Conservation (phyloP, 2,113 vertebrate genomes). For the Phylloscopus trochiloides region DNA sequence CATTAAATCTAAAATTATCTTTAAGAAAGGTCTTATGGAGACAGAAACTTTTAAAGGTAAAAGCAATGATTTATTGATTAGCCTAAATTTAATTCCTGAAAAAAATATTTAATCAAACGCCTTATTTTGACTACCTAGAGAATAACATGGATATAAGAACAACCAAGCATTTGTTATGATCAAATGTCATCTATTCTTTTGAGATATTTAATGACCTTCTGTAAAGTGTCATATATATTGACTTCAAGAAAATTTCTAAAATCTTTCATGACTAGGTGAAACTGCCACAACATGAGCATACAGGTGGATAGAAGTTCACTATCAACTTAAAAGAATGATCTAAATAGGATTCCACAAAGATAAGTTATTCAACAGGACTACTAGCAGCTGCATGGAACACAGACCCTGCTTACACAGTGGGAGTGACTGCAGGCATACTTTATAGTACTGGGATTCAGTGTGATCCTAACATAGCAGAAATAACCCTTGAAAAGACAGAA, state of each 20-base stretch:
- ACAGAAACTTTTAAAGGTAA: background rate
- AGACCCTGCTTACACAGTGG: background rate
- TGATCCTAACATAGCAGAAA: background rate
- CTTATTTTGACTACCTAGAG: background rate
- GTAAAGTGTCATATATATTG: background rate
- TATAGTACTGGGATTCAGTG: background rate
- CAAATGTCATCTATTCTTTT: background rate
- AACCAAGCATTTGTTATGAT: background rate
- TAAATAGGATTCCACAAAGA: background rate
- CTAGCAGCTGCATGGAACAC: background rate
- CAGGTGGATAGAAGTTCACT: background rate
- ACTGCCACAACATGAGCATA: background rate
- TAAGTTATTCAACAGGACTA: background rate
- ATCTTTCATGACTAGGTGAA: background rate
- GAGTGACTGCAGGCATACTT: background rate
- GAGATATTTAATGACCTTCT: background rate
- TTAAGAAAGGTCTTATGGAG: background rate
- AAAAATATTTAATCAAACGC: background rate
- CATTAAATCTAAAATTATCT: background rate
- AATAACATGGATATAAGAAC: background rate
- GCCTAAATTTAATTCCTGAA: background rate
- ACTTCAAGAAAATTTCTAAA: background rate
- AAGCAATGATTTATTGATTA: background rate
- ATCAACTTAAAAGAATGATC: background rate
- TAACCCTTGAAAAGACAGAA: background rate